Percentiles rank a stretch among this genome's conserved stretches.
These are phyloP conservation scores for Montipora cactus DNA, from an alignment of 64 coral and sea anemone genomes.

Conservation along the genomic window DNA sequence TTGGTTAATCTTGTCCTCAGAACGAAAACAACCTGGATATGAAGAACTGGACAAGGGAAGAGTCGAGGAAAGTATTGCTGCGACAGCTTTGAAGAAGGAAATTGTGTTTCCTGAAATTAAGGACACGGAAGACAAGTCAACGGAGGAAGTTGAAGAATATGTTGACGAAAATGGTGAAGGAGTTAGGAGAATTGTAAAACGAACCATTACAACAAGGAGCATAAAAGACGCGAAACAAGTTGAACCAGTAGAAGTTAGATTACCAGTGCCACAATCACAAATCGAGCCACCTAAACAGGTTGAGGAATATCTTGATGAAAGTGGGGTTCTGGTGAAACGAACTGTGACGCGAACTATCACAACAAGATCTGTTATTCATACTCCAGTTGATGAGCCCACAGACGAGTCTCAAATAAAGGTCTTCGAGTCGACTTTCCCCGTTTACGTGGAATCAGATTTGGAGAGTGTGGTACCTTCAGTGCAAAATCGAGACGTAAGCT, in stretches of 20 bases:
- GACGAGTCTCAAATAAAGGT: neutral
- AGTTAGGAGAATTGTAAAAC: constrained; percentile 44
- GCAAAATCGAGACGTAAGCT: neutral
- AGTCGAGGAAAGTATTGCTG: neutral
- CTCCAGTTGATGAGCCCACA: neutral
- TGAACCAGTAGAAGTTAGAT: neutral
- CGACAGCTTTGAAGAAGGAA: constrained; percentile 30
- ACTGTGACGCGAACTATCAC: constrained; percentile 59
- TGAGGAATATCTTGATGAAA: constrained; percentile 55
- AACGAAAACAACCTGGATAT: neutral
- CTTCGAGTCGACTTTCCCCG: constrained; percentile 17
- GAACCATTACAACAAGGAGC: constrained; percentile 33
- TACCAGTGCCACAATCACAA: neutral
- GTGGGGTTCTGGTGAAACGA: constrained; percentile 42
- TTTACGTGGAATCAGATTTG: neutral
- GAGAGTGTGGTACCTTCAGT: constrained; percentile 21
- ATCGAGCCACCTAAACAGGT: constrained; percentile 13
- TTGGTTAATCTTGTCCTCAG: neutral
- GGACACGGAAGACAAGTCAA: neutral
- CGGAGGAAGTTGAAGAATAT: constrained; percentile 57
- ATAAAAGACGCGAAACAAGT: constrained; percentile 9
- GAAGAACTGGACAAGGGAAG: neutral
- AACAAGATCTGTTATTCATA: constrained; percentile 35
- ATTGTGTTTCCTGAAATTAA: constrained; percentile 17
- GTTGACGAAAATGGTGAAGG: constrained; percentile 66